These are phyloP conservation scores for Aphaenogaster ashmeadi DNA, from an alignment of 1,140 invertebrate genomes.

Conservation along the genomic window DNA sequence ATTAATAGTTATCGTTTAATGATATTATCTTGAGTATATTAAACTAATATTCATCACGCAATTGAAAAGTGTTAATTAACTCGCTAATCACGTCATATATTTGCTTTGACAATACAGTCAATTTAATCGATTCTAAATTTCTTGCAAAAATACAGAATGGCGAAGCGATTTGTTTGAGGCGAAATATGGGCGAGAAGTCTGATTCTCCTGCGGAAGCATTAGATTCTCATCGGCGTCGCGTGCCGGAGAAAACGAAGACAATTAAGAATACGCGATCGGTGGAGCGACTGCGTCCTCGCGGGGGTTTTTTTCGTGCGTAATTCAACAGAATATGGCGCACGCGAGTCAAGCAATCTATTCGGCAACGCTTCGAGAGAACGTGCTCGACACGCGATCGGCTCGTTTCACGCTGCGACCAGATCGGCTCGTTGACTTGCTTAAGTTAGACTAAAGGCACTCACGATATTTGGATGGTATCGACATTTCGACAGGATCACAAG, in stretches of 20 bases:
- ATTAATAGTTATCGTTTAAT: constrained; percentile 40
- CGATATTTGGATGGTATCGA: background rate
- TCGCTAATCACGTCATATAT: background rate
- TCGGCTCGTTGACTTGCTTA: constrained; percentile 18
- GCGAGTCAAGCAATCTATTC: constrained; percentile 18
- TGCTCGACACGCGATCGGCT: constrained; percentile 9
- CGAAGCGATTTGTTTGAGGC: background rate
- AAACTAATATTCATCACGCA: constrained; percentile 28
- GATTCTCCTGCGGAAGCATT: constrained; percentile 2
- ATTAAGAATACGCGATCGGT: background rate
- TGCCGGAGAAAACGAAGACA: background rate
- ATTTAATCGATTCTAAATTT: background rate
- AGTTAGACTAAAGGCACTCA: background rate
- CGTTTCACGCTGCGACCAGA: background rate
- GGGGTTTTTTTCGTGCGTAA: background rate
- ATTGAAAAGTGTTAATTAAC: constrained; percentile 20
- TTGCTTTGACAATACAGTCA: background rate
- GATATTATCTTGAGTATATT: constrained; percentile 36
- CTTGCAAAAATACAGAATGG: background rate
- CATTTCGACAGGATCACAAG: background rate
- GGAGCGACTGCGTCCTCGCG: background rate
- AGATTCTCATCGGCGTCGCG: constrained; percentile 12
- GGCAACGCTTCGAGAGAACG: background rate
- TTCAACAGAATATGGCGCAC: constrained; percentile 12
- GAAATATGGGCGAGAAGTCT: background rate